Evolutionary conservation across 2,797 vertebrate genomes (phyloP).

Genomic region (Gadopsis marmoratus): DNA sequence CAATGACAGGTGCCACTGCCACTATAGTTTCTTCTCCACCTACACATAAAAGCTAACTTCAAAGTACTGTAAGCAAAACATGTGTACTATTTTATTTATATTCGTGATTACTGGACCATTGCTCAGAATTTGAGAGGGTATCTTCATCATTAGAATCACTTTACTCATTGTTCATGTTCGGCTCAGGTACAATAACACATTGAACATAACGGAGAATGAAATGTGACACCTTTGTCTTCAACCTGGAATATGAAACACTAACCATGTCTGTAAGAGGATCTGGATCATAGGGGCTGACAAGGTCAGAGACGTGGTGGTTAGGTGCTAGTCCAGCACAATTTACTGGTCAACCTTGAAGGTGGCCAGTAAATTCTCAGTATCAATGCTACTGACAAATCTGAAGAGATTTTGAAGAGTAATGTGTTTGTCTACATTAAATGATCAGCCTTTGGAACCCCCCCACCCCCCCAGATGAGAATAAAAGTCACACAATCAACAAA

Average conservation of each 20-base stretch:
- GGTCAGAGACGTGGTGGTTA: slow-evolving; percentile 52
- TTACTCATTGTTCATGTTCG: background rate
- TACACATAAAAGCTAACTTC: background rate
- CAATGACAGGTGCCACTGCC: background rate
- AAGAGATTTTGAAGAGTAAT: background rate
- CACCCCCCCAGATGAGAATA: too few species aligned
- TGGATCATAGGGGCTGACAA: slow-evolving; percentile 50
- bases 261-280: slow-evolving; percentile 47
- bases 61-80: background rate
- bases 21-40: background rate
- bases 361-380: slow-evolving; percentile 28
- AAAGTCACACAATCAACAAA: background rate
- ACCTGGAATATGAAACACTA: slow-evolving; percentile 26
- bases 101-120: background rate
- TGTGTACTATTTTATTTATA: too few species aligned
- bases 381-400: background rate
- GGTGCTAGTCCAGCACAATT: slow-evolving; percentile 52
- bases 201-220: slow-evolving; percentile 19
- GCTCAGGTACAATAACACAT: background rate
- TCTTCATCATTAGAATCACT: slow-evolving; percentile 13
- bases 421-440: background rate
- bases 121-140: background rate
- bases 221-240: slow-evolving; percentile 45
- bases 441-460: too few species aligned
- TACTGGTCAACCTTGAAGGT: slow-evolving; percentile 42